Percentiles rank a stretch among this genome's conserved stretches.
Evolutionary conservation across 2,113 vertebrate genomes (phyloP).

Genomic region (Chionodraco myersi): DNA sequence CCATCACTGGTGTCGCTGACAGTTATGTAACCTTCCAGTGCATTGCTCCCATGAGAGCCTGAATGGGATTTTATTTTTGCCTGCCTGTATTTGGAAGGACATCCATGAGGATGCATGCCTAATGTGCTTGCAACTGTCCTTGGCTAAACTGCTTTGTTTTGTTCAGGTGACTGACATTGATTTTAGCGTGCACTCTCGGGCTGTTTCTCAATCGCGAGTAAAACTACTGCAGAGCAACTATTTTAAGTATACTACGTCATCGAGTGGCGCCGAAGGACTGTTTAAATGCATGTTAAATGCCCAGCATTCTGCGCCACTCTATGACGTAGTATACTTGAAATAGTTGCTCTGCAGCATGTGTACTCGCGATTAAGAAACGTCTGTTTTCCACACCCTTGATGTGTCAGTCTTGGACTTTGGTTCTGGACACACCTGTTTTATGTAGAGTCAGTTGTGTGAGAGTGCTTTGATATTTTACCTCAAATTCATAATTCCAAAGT

Average conservation of each 20-base stretch:
- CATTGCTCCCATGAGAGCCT: slow-evolving; percentile 41
- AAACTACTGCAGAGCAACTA: too few relatives aligned
- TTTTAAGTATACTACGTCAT: too few relatives aligned
- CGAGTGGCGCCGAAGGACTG: too few relatives aligned
- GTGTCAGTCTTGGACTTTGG: slow-evolving; percentile 27
- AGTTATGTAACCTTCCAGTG: slow-evolving; percentile 66
- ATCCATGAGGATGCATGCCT: slow-evolving; percentile 58
- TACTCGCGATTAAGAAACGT: neutral
- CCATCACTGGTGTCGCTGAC: slow-evolving; percentile 42
- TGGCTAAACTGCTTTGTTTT: slow-evolving; percentile 53
- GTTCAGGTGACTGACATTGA: slow-evolving; percentile 64
- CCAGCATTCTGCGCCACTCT: too few relatives aligned
- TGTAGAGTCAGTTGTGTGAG: neutral
- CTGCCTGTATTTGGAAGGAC: slow-evolving; percentile 67
- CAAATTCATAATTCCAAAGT: slow-evolving; percentile 8
- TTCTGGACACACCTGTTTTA: neutral
- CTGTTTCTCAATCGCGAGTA: too few relatives aligned
- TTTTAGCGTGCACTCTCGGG: slow-evolving; percentile 34
- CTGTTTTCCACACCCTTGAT: slow-evolving; percentile 30
- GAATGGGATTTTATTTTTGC: slow-evolving; percentile 76
- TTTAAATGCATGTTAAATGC: too few relatives aligned
- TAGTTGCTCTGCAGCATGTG: too few relatives aligned
- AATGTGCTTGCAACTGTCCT: slow-evolving; percentile 69
- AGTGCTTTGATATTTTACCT: slow-evolving; percentile 17
- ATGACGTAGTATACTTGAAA: too few relatives aligned